These are phyloP conservation scores for Pomacea maculata DNA, from an alignment of 1,140 invertebrate species.

Conservation along the genomic window DNA sequence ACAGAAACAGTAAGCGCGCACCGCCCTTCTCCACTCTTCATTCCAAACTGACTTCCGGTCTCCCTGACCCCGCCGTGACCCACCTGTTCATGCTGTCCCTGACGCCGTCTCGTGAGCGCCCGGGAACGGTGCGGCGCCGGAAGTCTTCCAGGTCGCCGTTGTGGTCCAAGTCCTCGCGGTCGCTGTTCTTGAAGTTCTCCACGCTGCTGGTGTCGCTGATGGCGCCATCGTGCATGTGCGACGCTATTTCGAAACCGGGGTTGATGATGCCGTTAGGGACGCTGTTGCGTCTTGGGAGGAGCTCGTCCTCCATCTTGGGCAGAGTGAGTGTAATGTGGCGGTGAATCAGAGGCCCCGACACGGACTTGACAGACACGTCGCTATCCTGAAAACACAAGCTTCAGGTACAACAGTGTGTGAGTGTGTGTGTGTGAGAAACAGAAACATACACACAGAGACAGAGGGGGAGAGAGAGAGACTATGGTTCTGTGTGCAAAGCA, in stretches of 20 bases:
- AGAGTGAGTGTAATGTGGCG: constrained; percentile 40
- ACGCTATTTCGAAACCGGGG: constrained; percentile 34
- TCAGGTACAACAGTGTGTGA: too few relatives aligned
- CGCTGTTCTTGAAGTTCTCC: constrained; percentile 16
- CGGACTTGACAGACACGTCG: too few relatives aligned
- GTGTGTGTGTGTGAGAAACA: constrained; percentile 7
- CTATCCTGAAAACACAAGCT: too few relatives aligned
- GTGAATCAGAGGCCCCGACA: constrained; percentile 36
- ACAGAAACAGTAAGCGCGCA: too few relatives aligned
- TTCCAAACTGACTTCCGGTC: background rate
- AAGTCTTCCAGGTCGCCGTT: constrained; percentile 16
- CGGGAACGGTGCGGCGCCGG: constrained; percentile 13
- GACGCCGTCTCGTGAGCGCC: background rate
- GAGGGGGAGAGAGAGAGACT: too few relatives aligned
- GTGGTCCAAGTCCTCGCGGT: constrained; percentile 14
- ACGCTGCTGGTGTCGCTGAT: constrained; percentile 46
- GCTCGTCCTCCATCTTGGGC: constrained; percentile 15
- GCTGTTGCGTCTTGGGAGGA: constrained; percentile 24
- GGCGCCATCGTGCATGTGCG: constrained; percentile 32
- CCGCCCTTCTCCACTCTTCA: too few relatives aligned
- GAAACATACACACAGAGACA: too few relatives aligned
- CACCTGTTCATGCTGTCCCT: constrained; percentile 22
- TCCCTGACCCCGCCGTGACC: background rate
- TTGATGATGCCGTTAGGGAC: constrained; percentile 42
- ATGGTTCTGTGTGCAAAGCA: too few relatives aligned